phyloP scores from a whole-genome alignment of 2,113 vertebrate genomes.

The Nycticryphes semicollaris region DNA sequence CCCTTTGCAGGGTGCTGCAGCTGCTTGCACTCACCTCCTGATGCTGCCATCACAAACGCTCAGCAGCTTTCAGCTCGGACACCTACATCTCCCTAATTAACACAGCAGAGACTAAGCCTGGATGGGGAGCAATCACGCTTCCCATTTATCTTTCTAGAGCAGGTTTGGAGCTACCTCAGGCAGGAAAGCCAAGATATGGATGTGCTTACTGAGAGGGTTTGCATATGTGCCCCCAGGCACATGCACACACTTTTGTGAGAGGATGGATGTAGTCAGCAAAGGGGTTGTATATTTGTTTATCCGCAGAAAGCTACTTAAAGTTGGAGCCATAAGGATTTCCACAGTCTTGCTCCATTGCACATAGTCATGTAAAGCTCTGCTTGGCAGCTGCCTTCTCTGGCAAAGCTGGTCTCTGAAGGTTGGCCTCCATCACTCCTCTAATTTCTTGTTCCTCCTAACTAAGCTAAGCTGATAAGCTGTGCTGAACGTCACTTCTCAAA shows the following conservation, averaged over 20 bases:
- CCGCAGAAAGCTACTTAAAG: not conserved
- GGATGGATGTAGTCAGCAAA: rapidly evolving
- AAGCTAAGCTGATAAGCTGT: conserved; percentile 39
- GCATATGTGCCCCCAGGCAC: rapidly evolving
- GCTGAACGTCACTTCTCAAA: not conserved
- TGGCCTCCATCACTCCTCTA: not conserved
- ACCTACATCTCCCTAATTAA: not conserved
- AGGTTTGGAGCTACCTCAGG: not conserved
- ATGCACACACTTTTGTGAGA: rapidly evolving
- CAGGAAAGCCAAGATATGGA: not conserved
- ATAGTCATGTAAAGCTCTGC: not conserved
- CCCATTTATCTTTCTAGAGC: not conserved
- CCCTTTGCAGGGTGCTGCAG: not conserved
- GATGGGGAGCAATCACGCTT: not conserved
- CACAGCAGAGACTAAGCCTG: not conserved
- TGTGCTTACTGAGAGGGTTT: rapidly evolving
- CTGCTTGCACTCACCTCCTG: not conserved
- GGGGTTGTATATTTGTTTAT: not conserved
- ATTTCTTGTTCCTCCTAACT: conserved; percentile 29
- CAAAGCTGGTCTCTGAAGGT: conserved; percentile 40
- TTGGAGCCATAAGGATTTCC: not conserved
- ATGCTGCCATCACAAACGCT: not conserved
- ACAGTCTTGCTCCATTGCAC: not conserved
- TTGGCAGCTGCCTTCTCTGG: conserved; percentile 28
- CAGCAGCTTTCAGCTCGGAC: not conserved